phyloP scores from a whole-genome alignment of 2,888 invertebrate species.

The Lepidochitona cinerea region DNA sequence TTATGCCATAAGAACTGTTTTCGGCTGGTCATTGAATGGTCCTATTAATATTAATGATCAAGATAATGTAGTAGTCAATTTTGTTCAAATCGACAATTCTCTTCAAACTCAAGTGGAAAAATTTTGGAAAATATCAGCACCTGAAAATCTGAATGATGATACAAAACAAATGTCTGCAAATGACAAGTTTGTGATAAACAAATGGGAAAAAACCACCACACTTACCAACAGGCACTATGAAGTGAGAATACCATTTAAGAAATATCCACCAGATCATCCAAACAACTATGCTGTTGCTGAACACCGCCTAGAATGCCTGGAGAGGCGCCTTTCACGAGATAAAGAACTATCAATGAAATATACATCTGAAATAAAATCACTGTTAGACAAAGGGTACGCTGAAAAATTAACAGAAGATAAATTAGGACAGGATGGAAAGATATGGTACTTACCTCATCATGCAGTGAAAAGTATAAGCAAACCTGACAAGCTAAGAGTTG shows the following conservation, averaged over 20 bases:
- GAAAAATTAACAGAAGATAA: not conserved
- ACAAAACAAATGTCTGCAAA: not conserved
- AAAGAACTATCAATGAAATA: not conserved
- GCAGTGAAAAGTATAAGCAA: not conserved
- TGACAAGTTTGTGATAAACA: not conserved
- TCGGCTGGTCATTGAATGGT: not conserved
- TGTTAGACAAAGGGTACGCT: not conserved
- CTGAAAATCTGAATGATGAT: not conserved
- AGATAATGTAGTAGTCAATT: not conserved
- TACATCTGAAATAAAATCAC: not conserved
- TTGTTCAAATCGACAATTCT: not conserved
- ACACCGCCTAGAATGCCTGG: not conserved
- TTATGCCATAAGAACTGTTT: not conserved
- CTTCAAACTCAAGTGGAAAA: not conserved
- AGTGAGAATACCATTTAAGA: not conserved
- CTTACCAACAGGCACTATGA: not conserved
- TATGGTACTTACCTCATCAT: constrained; percentile 1
- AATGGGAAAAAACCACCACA: not conserved
- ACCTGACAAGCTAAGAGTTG: not conserved
- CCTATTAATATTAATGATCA: not conserved
- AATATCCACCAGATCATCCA: not conserved
- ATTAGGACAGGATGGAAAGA: not conserved
- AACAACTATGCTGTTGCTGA: not conserved
- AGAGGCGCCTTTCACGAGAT: not conserved
- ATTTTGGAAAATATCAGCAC: not conserved